Conservation (phyloP, 2,888 invertebrate genomes). For the Mylabris sibirica region DNA sequence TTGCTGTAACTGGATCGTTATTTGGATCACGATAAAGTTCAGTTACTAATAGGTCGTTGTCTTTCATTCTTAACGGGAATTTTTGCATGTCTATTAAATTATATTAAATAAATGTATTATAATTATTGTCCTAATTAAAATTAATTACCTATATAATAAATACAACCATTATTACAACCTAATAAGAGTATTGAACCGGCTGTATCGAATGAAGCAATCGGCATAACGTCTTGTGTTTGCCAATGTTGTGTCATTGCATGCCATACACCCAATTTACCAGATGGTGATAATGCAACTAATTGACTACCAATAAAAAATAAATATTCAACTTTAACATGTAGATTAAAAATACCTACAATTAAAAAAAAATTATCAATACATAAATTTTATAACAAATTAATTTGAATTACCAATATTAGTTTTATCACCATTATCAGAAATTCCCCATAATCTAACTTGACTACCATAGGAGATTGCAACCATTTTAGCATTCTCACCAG, state of each 20-base stretch:
- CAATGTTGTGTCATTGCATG: slow-evolving; percentile 99
- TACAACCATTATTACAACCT: slow-evolving; percentile 95
- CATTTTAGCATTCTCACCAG: slow-evolving; percentile 75
- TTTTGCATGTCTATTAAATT: slow-evolving; percentile 92
- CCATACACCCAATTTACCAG: slow-evolving; percentile 98
- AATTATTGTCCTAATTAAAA: neutral
- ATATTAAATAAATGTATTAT: slow-evolving; percentile 20
- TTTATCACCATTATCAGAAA: slow-evolving; percentile 78
- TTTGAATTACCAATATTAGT: slow-evolving; percentile 72
- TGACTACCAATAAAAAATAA: slow-evolving; percentile 98
- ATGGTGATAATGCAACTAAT: slow-evolving; percentile 91
- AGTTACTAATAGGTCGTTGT: slow-evolving; percentile 96
- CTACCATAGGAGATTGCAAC: slow-evolving; percentile 82
- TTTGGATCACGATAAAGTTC: slow-evolving; percentile 95
- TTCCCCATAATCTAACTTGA: slow-evolving; percentile 80
- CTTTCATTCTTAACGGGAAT: slow-evolving; percentile 98
- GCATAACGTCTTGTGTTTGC: slow-evolving; percentile 96
- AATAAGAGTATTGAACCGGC: slow-evolving; percentile 94
- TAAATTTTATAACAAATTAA: neutral
- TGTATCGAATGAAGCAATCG: slow-evolving; percentile 95
- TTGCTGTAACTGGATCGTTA: slow-evolving; percentile 95
- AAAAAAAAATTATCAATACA: neutral
- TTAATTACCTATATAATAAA: slow-evolving; percentile 89
- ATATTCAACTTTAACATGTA: slow-evolving; percentile 92
- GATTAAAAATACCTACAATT: slow-evolving; percentile 81